Base-by-base conservation (phyloP, 1,140 invertebrate species). In the Aphelenchoides fujianensis region DNA sequence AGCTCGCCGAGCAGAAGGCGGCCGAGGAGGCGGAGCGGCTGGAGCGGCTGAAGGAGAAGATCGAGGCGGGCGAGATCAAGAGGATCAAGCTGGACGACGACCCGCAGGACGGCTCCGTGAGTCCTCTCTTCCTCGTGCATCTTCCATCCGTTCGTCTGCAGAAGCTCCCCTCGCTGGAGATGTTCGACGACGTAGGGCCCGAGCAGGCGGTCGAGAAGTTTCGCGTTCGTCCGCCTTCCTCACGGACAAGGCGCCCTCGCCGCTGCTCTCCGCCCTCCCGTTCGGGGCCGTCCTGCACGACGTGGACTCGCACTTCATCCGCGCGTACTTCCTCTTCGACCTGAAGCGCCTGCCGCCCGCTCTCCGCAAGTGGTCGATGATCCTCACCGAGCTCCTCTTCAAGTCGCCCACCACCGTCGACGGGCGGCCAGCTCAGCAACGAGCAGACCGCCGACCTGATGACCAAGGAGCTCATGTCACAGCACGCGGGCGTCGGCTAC, bases 301-400 rank as follows among this genome's bases (percentile, higher is more conserved):
- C 16, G 59, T 79, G 3, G 23, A 12, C 9, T 74, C 76, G 27
- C 34, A 77, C 63, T 76, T 76, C 41, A 19, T 79, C 7, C 72
- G 76, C 28, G 5, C 2, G 0, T 53, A 55, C 64, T 36, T 78
- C 23, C 23, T 76, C 1, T 41, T 76, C 35, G 75, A 76, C 36
- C 37, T 54, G 7, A 41, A 61, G 12, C 63, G 69, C 0, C 36
- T 76, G 2, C 76, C 75, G 19, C 19, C 32, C 7, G 34, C 74
- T 19, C 59, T 75, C 19, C 76, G 75, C 1, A 41, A 79, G 2
- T 76, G 69, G 55, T n/a, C 76, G 73, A 76, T 76, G 61, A 16
- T 76, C 12, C 79, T 79, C 31, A 31, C 54, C 3, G 77, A 79
- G 12, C 59, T 76, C 3, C 37, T 76, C 32, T 79, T 79, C 37